Base-by-base conservation (phyloP, 2,797 vertebrate genomes). In the Xenopus petersii region DNA sequence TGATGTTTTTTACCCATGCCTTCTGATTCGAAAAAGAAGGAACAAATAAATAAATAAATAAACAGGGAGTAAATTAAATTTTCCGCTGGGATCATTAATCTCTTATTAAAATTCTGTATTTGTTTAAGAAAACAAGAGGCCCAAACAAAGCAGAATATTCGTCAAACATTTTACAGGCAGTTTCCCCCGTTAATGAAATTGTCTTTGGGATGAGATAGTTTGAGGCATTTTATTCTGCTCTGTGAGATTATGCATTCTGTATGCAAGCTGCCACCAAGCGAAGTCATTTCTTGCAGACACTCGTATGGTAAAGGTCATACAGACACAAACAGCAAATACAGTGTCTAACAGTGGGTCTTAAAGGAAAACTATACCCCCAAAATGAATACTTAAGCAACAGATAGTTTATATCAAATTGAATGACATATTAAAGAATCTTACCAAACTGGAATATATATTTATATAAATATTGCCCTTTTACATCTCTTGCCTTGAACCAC, bases 71-170 rank as follows among this genome's bases (percentile, higher is more conserved):
- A 79, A 79, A 79, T 79, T 79, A 79, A 79, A 79, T 79, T 81
- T 83, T 81, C 73, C 64, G 56, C 75, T 69, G n/a, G 81, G 80
- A 74, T 84, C 81, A 81, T 83, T 85, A 82, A 82, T 83, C 83
- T 82, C 83, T 79, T 85, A 83, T 85, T 84, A 84, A 85, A 82
- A 84, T 84, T 84, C 82, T 73, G 56, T 67, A 64, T 67, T 74
- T 65, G 59, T 67, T 77, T 46, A 66, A 60, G 46, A 2, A 74
- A 77, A 49, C 60, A 73, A 72, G 73, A 82, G 76, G 77, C 73
- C 67, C 77, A 79, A 79, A 79, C 77, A 79, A 79, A 70, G 77
- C 67, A 60, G 67, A 79, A 66, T 79, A 55, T 24, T 59, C 46
- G 67, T 70, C 54, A 16, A 55, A 75, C 58, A 70, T 71, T 73